phyloP scores from a whole-genome alignment of 2,888 invertebrate genomes.

The Drosophila nr. medialis region DNA sequence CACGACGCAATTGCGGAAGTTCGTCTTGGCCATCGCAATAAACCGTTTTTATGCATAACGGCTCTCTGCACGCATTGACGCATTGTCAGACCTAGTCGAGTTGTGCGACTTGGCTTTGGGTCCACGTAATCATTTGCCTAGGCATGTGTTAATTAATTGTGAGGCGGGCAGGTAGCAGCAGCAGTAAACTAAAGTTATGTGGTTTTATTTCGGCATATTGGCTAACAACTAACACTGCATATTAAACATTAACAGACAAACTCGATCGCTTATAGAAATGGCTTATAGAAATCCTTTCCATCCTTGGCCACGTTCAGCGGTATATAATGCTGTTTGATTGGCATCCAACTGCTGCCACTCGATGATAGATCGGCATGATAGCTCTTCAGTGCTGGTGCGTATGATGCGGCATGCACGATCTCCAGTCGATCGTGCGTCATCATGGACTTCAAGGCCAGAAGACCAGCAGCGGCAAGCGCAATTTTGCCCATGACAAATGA shows the following conservation, averaged over 20 bases:
- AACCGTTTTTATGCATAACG: constrained; percentile 76
- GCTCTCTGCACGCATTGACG: constrained; percentile 58
- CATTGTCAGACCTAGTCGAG: constrained; percentile 12
- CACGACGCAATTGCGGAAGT: constrained; percentile 73
- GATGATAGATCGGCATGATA: constrained; percentile 57
- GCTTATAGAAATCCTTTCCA: constrained; percentile 55
- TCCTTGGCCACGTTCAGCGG: constrained; percentile 67
- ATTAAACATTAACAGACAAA: constrained; percentile 7
- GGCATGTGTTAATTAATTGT: constrained; percentile 68
- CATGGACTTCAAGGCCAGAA: constrained; percentile 81
- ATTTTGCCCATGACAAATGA: constrained; percentile 84
- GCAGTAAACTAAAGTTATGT: constrained; percentile 38
- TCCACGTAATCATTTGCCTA: constrained; percentile 63
- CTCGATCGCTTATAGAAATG: constrained; percentile 66
- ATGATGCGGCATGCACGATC: constrained; percentile 68
- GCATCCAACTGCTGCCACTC: constrained; percentile 71
- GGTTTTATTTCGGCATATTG: constrained; percentile 55
- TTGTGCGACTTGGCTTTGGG: constrained; percentile 14
- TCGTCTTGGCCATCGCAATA: constrained; percentile 66
- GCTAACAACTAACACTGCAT: constrained; percentile 38
- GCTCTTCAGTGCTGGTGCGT: constrained; percentile 50
- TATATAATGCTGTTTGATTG: constrained; percentile 66
- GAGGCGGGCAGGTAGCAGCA: background rate
- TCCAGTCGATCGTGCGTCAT: constrained; percentile 72
- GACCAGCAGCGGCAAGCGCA: constrained; percentile 77